phyloP scores from a whole-genome alignment of 2,797 vertebrate species.

The Gastrophryne carolinensis region DNA sequence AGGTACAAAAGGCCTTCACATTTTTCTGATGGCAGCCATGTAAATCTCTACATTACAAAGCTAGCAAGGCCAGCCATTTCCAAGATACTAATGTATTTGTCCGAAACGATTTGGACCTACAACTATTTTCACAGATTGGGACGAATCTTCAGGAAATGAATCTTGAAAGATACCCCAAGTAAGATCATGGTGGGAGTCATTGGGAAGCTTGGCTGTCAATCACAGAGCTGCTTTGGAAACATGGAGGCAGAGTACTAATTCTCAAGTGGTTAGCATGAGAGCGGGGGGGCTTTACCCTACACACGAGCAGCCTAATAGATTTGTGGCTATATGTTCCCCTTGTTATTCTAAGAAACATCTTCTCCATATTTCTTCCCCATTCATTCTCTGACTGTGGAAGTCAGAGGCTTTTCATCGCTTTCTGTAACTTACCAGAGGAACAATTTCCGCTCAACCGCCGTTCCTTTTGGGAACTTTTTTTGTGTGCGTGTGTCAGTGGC shows the following conservation, averaged over 20 bases:
- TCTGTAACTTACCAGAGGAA: background rate
- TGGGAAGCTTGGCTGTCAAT: background rate
- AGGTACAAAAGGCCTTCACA: no score
- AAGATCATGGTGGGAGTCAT: background rate
- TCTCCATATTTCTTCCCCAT: background rate
- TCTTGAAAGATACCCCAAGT: no score
- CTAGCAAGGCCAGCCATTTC: no score
- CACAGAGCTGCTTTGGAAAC: background rate
- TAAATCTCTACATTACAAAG: no score
- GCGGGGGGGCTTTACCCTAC: background rate
- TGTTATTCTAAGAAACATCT: background rate
- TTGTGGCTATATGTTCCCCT: background rate
- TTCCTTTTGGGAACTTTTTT: constrained; percentile 21
- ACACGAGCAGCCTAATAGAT: background rate
- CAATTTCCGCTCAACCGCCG: constrained; percentile 4
- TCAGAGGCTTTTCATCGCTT: background rate
- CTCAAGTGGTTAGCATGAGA: background rate
- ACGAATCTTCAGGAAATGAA: no score
- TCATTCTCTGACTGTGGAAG: background rate
- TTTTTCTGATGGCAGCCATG: no score
- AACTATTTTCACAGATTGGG: no score
- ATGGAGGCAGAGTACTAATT: background rate
- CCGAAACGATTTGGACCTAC: no score
- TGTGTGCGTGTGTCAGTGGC: constrained; percentile 33
- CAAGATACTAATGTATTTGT: no score